Evolutionary conservation across 2,888 invertebrate genomes (phyloP).

Genomic region (Drosophila neoperkinsi): DNA sequence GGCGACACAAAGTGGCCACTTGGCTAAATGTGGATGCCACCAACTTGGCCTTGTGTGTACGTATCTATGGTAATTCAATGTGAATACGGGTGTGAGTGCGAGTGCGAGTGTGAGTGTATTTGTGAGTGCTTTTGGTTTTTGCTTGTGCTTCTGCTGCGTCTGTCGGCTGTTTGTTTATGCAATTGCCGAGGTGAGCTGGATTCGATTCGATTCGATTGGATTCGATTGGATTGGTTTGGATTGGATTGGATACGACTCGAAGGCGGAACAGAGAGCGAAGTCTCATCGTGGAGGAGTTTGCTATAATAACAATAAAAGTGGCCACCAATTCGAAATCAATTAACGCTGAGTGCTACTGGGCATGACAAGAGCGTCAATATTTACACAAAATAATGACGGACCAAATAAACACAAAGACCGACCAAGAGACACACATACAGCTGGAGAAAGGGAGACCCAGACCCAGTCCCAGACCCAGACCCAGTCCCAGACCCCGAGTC

Average conservation of each 20-base stretch:
- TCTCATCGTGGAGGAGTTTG: conserved; percentile 34
- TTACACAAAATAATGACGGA: conserved; percentile 78
- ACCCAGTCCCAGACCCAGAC: neutral
- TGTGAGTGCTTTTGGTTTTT: conserved; percentile 31
- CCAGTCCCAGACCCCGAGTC: neutral
- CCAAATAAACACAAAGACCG: conserved; percentile 68
- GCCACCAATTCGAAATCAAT: conserved; percentile 81
- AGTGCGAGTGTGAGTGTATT: conserved; percentile 17
- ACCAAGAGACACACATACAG: conserved; percentile 15
- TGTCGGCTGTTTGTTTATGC: conserved; percentile 54
- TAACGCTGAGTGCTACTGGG: conserved; percentile 82
- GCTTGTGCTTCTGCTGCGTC: conserved; percentile 19
- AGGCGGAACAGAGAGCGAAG: conserved; percentile 3
- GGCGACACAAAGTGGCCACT: conserved; percentile 33
- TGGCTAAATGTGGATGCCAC: conserved; percentile 26
- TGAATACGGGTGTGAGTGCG: conserved; percentile 8
- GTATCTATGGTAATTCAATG: conserved; percentile 43
- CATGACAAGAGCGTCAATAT: conserved; percentile 81
- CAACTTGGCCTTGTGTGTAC: conserved; percentile 19
- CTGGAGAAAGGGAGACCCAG: conserved; percentile 12
- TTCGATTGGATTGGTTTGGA: neutral
- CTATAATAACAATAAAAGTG: conserved; percentile 78
- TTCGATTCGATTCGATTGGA: conserved; percentile 14
- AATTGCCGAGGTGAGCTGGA: conserved; percentile 58
- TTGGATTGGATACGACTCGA: neutral